phyloP scores from a whole-genome alignment of 2,888 invertebrate species.

The Euproctis similis region DNA sequence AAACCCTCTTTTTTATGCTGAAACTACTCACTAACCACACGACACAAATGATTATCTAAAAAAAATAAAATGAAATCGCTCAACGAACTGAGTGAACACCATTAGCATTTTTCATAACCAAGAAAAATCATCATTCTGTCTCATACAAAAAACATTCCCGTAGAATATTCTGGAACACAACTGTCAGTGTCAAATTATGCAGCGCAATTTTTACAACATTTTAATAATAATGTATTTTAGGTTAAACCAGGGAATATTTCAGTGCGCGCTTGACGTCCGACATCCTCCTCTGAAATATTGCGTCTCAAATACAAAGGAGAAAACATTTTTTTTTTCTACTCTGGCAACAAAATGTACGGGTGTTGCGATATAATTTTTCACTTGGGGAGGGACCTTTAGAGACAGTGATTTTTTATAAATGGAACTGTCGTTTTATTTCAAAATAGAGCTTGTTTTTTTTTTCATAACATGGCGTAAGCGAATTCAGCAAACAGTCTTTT shows the following conservation, averaged over 20 bases:
- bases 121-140: slow-evolving; percentile 13
- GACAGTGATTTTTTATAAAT: slow-evolving; percentile 35
- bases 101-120: slow-evolving; percentile 3
- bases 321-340: slow-evolving; percentile 38
- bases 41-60: no score
- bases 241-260: slow-evolving; percentile 21
- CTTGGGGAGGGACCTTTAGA: slow-evolving; percentile 38
- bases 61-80: no score
- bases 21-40: no score
- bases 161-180: slow-evolving; percentile 14
- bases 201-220: slow-evolving; percentile 21
- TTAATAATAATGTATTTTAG: slow-evolving; percentile 28
- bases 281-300: slow-evolving; percentile 34
- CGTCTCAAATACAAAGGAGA: slow-evolving; percentile 42
- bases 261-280: slow-evolving; percentile 16
- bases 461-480: slow-evolving; percentile 2
- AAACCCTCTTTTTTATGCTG: no score
- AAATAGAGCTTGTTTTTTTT: slow-evolving; percentile 15
- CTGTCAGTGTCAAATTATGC: slow-evolving; percentile 29
- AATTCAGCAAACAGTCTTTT: no score
- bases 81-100: no score
- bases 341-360: slow-evolving; percentile 31
- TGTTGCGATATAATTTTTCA: slow-evolving; percentile 47
- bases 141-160: slow-evolving; percentile 5
- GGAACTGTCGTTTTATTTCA: slow-evolving; percentile 24